phyloP scores from a whole-genome alignment of 2,888 invertebrate genomes.

The Melinaea menophilus region DNA sequence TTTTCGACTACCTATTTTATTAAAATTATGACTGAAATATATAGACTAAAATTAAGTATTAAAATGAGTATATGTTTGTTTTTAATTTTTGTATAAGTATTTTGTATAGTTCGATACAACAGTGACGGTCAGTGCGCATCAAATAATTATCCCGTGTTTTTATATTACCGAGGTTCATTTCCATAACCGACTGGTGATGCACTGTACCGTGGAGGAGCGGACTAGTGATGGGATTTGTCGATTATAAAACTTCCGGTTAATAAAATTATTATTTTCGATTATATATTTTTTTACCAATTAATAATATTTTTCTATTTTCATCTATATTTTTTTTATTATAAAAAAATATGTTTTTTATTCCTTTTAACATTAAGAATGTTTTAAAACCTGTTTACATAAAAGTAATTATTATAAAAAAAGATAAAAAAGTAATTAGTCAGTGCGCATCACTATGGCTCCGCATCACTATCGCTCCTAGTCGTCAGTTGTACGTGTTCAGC shows the following conservation, averaged over 20 bases:
- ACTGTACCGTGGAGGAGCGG: slow-evolving; percentile 63
- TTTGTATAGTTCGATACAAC: slow-evolving; percentile 23
- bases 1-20: no score
- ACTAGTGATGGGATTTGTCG: slow-evolving; percentile 43
- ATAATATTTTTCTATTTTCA: no score
- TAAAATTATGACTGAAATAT: no score
- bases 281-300: not conserved
- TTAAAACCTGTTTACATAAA: slow-evolving; percentile 1
- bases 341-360: no score
- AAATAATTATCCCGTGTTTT: slow-evolving; percentile 68
- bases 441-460: slow-evolving; percentile 46
- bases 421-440: not conserved
- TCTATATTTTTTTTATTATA: no score
- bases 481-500: slow-evolving; percentile 65
- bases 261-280: not conserved
- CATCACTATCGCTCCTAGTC: slow-evolving; percentile 47
- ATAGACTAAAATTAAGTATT: no score
- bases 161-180: slow-evolving; percentile 67
- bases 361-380: slow-evolving; percentile 11
- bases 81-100: no score
- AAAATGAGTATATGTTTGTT: no score
- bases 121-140: slow-evolving; percentile 64
- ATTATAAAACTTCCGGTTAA: not conserved
- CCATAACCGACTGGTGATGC: slow-evolving; percentile 68
- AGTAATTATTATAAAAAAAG: not conserved